Evolutionary conservation across 2,113 vertebrate genomes (phyloP).

Genomic region (Larimichthys crocea): DNA sequence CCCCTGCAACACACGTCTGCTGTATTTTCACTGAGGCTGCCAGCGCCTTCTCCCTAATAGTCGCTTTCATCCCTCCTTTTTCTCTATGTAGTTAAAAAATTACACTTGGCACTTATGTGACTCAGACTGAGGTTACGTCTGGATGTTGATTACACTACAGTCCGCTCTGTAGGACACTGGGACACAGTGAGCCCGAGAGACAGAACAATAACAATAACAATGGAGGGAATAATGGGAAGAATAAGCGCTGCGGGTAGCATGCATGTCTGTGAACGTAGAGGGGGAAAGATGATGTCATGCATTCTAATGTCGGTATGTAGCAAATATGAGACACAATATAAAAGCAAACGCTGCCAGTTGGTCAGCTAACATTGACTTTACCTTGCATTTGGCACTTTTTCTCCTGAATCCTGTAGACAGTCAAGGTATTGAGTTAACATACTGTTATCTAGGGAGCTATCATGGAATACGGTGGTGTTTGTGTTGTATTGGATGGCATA

Average conservation of each 20-base stretch:
- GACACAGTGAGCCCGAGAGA: neutral
- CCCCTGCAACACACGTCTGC: neutral
- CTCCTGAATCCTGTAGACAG: neutral
- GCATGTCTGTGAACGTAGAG: neutral
- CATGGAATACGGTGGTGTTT: neutral
- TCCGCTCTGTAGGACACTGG: slow-evolving; percentile 4
- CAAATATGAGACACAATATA: neutral
- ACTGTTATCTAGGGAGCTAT: neutral
- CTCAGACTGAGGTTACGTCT: neutral
- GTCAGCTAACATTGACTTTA: too few relatives aligned
- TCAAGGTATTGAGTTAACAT: neutral
- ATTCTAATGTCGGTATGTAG: neutral
- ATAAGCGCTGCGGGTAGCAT: neutral
- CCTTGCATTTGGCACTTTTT: too few relatives aligned
- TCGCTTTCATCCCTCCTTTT: neutral
- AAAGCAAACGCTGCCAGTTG: neutral
- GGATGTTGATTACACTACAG: slow-evolving; percentile 15
- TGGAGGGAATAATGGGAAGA: neutral
- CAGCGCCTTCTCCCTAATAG: neutral
- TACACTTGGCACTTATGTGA: neutral
- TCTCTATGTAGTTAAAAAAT: slow-evolving; percentile 17
- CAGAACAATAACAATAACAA: neutral
- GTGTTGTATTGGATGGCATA: neutral
- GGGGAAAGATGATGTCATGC: neutral
- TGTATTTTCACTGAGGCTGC: neutral